Base-by-base conservation (phyloP, 2,888 invertebrate genomes). In the Ennomos quercinarius region DNA sequence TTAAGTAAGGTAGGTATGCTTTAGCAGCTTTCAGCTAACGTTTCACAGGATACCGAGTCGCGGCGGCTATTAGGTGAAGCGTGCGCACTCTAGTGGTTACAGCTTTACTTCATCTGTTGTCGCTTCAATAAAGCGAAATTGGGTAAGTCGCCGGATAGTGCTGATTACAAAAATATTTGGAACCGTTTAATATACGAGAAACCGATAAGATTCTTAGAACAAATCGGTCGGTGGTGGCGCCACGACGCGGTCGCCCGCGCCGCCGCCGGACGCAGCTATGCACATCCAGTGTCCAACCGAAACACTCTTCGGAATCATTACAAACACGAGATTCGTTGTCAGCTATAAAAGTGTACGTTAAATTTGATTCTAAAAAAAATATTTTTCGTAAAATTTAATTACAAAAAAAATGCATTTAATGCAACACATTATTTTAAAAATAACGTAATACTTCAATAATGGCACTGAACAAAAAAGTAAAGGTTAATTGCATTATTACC, bases 381-480 rank as follows among this genome's bases (percentile, higher is more conserved):
- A 65, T 52, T 61, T 73, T 73, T 72, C 71, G 69, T 69, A 73
- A 70, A 62, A 55, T 66, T 67, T 68, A 60, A 58, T 54, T 58
- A 61, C 62, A 59, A 81, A 84, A 27, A 84, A 85, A 86, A 86
- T 87, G 91, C 91, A 91, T 91, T 86, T 85, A 72, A 91, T 91
- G 91, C 91, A 87, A 87, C 86, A 87, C 84, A 88, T 86, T 84
- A 86, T 86, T 87, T 86, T 84, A 74, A 87, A 91, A 89, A 89
- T 88, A 90, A 89, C 86, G 83, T 86, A 90, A 91, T 88, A 88
- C 87, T 88, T 86, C 83, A 80, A 83, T 81, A 89, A 91, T 91
- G 91, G 91, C 91, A 91, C 91, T 86, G 87, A 88, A 89, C 74
- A 84, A 86, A 85, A 57, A 86, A 82, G 77, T 73, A 82, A 83